Base-by-base conservation (phyloP, 2,113 vertebrate genomes). In the Hippocampus abdominalis region DNA sequence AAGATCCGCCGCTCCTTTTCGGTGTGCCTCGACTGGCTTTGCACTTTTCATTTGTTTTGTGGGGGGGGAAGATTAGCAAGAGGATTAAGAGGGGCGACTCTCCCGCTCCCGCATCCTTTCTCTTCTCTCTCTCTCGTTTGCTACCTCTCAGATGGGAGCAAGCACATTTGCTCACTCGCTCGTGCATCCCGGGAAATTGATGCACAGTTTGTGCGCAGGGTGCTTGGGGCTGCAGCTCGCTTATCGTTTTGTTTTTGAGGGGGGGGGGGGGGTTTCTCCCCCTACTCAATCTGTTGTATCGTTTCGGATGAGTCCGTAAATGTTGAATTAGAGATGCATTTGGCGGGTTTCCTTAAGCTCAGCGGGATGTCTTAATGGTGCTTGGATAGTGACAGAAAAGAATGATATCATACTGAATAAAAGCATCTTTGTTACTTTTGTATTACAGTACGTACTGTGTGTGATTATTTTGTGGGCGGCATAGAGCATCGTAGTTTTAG, bases 1-100 rank as follows among this genome's bases (percentile, higher is more conserved):
- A 85, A 75, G 82, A 83, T 81, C 78, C 81, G 56, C 80, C 67
- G 40, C 83, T 82, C 76, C 83, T 89, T 88, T 88, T 87, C 84
- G 81, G 84, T 67, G 76, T 62, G 79, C 83, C 82, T 86, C 86
- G 71, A 83, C 86, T 84, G 84, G 86, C 80, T 88, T 89, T 90
- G 88, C 84, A 89, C 86, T 90, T 90, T 89, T 87, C 90, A 91
- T 90, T 91, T 89, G 88, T 87, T 90, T 89, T 89, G 84, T 81
- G 81, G 78, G 72, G 71, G 73, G 85, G 86, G n/a, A n/a, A 87
- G 88, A 91, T 91, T 91, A 90, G 84, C 83, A 81, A 78, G 23
- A 84, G 87, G 88, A 90, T 90, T 90, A 89, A 87, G 76, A 79
- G 79, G 79, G 81, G 81, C 57, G 84, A 86, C 80, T 88, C 82